A percentile compares a stretch with the other conserved stretches of the same genome.
Conservation (phyloP, 2,797 vertebrate genomes). For the Syngnathus acus region DNA sequence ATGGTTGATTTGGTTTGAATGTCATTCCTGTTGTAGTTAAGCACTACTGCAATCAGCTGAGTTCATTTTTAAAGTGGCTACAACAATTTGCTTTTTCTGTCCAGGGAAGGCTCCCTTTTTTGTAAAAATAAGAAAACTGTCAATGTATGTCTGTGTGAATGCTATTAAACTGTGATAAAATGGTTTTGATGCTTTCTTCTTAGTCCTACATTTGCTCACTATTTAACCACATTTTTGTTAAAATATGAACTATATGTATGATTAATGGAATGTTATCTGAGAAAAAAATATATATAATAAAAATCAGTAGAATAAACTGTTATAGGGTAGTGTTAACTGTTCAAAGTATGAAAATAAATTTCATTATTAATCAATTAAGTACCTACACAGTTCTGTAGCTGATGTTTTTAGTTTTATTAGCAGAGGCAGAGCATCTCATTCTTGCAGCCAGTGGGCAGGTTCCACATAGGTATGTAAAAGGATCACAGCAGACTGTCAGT, state of each 20-base stretch:
- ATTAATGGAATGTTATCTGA: not conserved
- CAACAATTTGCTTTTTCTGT: not conserved
- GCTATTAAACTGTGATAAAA: slow-evolving; percentile 50
- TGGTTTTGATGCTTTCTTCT: not conserved
- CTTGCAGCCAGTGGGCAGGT: slow-evolving; percentile 38
- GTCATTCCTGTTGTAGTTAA: not conserved
- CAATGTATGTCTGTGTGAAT: slow-evolving; percentile 47
- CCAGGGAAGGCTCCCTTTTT: not conserved
- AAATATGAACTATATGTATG: not conserved
- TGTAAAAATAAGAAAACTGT: slow-evolving; percentile 4
- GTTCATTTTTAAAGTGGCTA: not conserved
- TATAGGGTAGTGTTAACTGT: not conserved
- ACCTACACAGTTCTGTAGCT: not conserved
- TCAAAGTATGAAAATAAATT: not conserved
- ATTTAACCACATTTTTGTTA: not conserved
- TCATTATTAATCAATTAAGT: not conserved
- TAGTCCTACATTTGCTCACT: not conserved
- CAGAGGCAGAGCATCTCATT: slow-evolving; percentile 1
- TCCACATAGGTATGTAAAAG: slow-evolving; percentile 34
- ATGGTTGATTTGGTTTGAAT: not conserved
- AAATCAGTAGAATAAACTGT: no score
- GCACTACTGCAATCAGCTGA: not conserved
- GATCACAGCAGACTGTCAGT: not conserved
- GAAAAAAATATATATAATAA: not conserved
- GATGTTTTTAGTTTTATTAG: not conserved